Evolutionary conservation across 2,888 invertebrate genomes (phyloP).

Genomic region (Drosophila niveifrons): DNA sequence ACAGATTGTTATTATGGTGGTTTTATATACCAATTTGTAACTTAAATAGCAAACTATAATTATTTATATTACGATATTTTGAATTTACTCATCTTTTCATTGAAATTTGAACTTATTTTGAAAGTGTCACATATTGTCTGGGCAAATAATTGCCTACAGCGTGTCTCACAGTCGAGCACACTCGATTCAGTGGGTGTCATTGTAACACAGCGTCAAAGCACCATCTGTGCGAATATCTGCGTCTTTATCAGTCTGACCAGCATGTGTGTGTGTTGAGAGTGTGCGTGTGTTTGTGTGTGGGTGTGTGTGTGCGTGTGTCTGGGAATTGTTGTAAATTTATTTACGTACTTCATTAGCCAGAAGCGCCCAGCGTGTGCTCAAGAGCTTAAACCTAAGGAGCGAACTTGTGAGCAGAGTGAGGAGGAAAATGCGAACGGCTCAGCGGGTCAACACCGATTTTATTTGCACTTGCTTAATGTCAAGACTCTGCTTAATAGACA

Average conservation of each 20-base stretch:
- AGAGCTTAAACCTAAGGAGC: conserved; percentile 18
- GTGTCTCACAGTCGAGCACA: too few species aligned
- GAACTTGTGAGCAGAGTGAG: not conserved
- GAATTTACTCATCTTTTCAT: too few species aligned
- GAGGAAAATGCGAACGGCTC: not conserved
- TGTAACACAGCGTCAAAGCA: too few species aligned
- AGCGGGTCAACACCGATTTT: not conserved
- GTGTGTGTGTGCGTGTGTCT: not conserved
- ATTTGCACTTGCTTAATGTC: not conserved
- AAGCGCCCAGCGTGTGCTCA: conserved; percentile 25
- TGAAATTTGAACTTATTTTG: too few species aligned
- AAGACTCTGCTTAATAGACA: not conserved
- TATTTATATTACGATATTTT: too few species aligned
- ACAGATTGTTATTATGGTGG: too few species aligned
- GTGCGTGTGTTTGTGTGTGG: not conserved
- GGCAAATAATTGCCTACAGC: too few species aligned
- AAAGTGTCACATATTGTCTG: too few species aligned
- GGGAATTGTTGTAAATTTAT: conserved; percentile 56
- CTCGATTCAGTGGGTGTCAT: too few species aligned
- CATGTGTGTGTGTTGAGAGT: not conserved
- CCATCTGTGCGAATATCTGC: not conserved
- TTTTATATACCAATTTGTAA: too few species aligned
- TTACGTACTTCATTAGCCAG: conserved; percentile 56
- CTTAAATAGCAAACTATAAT: too few species aligned
- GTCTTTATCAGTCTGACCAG: not conserved